A percentile compares a stretch with the other conserved stretches of the same genome.
phyloP scores from a whole-genome alignment of 2,113 vertebrate species.

The Cavia aperea region DNA sequence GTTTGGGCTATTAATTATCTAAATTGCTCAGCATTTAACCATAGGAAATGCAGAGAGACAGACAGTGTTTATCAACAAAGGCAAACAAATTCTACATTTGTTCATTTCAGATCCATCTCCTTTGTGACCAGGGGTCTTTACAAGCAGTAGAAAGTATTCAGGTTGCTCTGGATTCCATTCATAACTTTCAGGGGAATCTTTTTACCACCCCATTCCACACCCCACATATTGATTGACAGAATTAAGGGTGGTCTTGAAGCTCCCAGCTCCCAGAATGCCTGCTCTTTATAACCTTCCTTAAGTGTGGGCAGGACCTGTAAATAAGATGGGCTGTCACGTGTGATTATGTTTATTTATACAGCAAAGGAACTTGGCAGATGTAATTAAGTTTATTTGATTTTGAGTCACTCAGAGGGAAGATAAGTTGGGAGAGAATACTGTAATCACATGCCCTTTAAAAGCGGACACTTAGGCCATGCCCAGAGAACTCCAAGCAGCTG shows the following conservation, averaged over 20 bases:
- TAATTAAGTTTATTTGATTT: neutral
- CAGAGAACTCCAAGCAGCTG: no score
- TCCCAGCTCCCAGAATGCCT: neutral
- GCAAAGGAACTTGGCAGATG: neutral
- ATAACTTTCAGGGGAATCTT: neutral
- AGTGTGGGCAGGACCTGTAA: neutral
- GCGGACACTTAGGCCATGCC: no score
- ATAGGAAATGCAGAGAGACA: neutral
- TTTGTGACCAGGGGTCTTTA: neutral
- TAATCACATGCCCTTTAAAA: neutral
- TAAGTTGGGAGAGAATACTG: neutral
- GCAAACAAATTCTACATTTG: neutral
- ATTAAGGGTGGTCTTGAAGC: neutral
- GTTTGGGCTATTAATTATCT: neutral
- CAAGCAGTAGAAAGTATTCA: neutral
- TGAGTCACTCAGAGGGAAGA: constrained; percentile 8
- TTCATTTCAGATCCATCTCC: neutral
- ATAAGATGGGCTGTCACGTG: neutral
- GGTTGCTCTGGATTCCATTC: neutral
- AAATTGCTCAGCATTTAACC: neutral
- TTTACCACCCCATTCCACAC: neutral
- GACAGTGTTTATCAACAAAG: neutral
- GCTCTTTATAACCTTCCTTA: neutral
- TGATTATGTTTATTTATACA: neutral
- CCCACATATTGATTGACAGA: neutral